Conservation (phyloP, 2,888 invertebrate genomes). For the Cantharis nigra region DNA sequence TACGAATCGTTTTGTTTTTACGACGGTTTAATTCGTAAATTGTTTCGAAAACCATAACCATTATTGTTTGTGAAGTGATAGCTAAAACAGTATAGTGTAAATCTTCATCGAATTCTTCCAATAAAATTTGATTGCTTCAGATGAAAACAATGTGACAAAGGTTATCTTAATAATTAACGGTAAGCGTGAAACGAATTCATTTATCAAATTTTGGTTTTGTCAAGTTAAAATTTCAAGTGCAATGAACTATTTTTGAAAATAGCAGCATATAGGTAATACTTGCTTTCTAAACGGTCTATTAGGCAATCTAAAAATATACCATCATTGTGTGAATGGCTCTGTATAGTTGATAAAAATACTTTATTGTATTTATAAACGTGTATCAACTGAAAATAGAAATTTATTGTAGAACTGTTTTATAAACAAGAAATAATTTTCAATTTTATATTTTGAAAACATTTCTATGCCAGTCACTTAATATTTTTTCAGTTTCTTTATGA, state of each 20-base stretch:
- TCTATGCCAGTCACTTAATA: conserved; percentile 15
- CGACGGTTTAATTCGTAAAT: conserved; percentile 6
- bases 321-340: not conserved
- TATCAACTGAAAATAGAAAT: not conserved
- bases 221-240: not conserved
- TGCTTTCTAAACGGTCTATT: not conserved
- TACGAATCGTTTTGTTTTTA: conserved; percentile 11
- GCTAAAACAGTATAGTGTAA: not conserved
- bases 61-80: not conserved
- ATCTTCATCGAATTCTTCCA: not conserved
- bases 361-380: conserved; percentile 7
- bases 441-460: conserved; percentile 4
- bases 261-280: not conserved
- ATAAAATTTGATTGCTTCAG: not conserved
- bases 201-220: not conserved
- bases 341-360: conserved; percentile 9
- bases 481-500: conserved; percentile 25
- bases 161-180: conserved; percentile 23
- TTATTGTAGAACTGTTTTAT: not conserved
- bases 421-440: not conserved
- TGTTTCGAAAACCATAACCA: conserved; percentile 1
- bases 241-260: not conserved
- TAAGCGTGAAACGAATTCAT: not conserved
- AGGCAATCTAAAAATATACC: conserved; percentile 12
- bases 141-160: conserved; percentile 28